phyloP scores from a whole-genome alignment of 2,113 vertebrate species.

The Pteropus alecto region DNA sequence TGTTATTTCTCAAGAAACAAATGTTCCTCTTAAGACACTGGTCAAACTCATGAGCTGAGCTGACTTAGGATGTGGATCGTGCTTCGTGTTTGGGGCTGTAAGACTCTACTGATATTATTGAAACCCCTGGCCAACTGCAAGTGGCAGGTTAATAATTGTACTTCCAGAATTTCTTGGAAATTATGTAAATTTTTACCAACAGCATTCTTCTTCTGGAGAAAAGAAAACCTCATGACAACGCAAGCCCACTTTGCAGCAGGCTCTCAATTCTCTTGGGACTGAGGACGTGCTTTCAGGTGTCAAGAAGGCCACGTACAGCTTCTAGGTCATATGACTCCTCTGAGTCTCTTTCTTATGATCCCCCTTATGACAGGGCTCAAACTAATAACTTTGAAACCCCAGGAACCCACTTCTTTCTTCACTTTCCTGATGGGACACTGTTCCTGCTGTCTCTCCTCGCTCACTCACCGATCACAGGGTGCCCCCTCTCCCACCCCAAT shows the following conservation, averaged over 20 bases:
- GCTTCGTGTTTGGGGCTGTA: not conserved
- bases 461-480: fast-evolving
- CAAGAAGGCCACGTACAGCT: not conserved
- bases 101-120: fast-evolving
- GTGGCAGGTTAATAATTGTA: not conserved
- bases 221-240: fast-evolving
- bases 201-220: not conserved
- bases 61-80: not conserved
- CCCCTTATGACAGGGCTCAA: not conserved
- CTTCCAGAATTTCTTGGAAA: not conserved
- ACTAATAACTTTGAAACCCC: not conserved
- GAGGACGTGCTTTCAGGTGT: not conserved
- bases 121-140: not conserved
- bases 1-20: not conserved
- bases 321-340: not conserved
- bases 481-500: too few relatives aligned
- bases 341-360: not conserved
- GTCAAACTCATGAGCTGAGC: fast-evolving
- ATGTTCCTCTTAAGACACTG: fast-evolving
- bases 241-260: not conserved
- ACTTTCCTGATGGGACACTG: fast-evolving
- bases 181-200: not conserved
- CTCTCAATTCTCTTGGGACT: too few relatives aligned
- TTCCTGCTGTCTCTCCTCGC: too few relatives aligned
- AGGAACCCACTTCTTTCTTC: not conserved